Evolutionary conservation across 2,888 invertebrate genomes (phyloP).

Genomic region (Plagodis pulveraria): DNA sequence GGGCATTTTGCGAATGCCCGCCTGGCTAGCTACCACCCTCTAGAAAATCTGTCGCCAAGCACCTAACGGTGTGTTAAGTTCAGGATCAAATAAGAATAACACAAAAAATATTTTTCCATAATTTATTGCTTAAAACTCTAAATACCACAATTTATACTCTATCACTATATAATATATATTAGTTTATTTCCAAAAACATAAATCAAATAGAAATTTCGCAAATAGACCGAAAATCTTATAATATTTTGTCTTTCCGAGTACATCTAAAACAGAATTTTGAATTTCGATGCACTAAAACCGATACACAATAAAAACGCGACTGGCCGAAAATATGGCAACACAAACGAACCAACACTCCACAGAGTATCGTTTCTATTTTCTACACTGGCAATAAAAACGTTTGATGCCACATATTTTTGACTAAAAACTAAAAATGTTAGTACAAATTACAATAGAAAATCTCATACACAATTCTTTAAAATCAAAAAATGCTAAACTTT

Average conservation of each 20-base stretch:
- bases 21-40: no score
- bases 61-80: no score
- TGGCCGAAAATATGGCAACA: conserved; percentile 16
- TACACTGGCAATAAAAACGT: no score
- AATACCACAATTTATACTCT: conserved; percentile 47
- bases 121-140: conserved; percentile 52
- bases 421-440: conserved; percentile 9
- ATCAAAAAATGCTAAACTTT: conserved; percentile 31
- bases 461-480: conserved; percentile 24
- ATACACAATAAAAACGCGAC: conserved; percentile 1
- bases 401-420: conserved; percentile 8
- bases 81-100: conserved; percentile 9
- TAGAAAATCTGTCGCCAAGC: no score
- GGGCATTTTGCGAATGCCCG: no score
- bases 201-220: conserved; percentile 34
- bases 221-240: conserved; percentile 21
- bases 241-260: conserved; percentile 23
- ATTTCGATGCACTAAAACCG: conserved; percentile 18
- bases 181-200: conserved; percentile 37
- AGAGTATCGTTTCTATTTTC: no score
- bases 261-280: conserved; percentile 18
- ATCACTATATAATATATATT: conserved; percentile 43
- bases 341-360: neutral
- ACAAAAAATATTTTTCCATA: conserved; percentile 45
- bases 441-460: conserved; percentile 20